Evolutionary conservation across 2,888 invertebrate genomes (phyloP).

Genomic region (Leptinotarsa juncta): DNA sequence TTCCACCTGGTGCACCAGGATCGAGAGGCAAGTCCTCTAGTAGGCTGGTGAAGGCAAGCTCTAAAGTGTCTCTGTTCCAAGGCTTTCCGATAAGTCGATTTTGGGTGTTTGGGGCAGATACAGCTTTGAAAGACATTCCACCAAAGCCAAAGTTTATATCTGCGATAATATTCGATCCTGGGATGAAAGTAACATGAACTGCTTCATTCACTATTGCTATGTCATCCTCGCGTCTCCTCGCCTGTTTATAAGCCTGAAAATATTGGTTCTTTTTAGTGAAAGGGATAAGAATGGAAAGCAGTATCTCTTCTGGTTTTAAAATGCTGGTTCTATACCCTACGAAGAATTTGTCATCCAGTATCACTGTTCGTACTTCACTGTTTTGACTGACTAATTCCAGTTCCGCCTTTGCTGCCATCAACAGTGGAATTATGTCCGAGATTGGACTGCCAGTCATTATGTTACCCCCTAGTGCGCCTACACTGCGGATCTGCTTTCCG

Average conservation of each 20-base stretch:
- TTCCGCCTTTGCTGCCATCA: constrained; percentile 80
- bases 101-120: constrained; percentile 76
- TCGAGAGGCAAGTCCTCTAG: constrained; percentile 81
- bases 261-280: constrained; percentile 77
- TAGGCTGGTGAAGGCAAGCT: constrained; percentile 73
- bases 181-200: constrained; percentile 76
- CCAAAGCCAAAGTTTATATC: constrained; percentile 83
- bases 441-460: constrained; percentile 89
- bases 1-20: constrained; percentile 77
- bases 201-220: constrained; percentile 95
- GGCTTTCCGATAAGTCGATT: constrained; percentile 62
- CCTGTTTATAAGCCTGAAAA: constrained; percentile 90
- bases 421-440: constrained; percentile 93
- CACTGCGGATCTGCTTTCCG: constrained; percentile 94
- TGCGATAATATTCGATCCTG: constrained; percentile 72
- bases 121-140: constrained; percentile 91
- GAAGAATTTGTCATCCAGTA: constrained; percentile 84
- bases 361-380: constrained; percentile 70
- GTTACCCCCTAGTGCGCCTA: constrained; percentile 92
- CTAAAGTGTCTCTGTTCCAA: constrained; percentile 62
- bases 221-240: constrained; percentile 92
- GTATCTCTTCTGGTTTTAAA: constrained; percentile 79
- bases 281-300: constrained; percentile 85
- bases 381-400: constrained; percentile 73
- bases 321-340: constrained; percentile 84